Evolutionary conservation across 2,113 vertebrate genomes (phyloP), one percentile per base, ranked within the genome.

Genomic region (Anthoscopus minutus): DNA sequence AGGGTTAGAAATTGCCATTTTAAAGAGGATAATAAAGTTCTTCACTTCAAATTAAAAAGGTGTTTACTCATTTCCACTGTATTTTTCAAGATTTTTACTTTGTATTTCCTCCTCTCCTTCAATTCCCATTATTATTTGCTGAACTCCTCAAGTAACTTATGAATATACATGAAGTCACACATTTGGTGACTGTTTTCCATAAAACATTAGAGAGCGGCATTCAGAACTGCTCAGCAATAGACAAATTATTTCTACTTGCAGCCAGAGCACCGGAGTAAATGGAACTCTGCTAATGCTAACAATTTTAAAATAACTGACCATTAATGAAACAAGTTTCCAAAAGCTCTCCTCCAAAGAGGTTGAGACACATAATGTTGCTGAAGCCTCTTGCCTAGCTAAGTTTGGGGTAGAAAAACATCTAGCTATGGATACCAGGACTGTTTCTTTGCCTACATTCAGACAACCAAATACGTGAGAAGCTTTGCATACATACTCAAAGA

Each of bases 361-460:
- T 54, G 47, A 80, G 45, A 30, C 9, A 15, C 0, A 0, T 31
- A 42, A 12, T 12, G 10, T 6, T 54, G 25, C 23, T 54, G 65
- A 74, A 85, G 22, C 9, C 11, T 62, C 31, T 45, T 53, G 20
- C 28, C 38, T 58, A n/a, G 30, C 15, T 45, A 24, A 38, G 35
- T 27, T 3, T 54, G 30, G 30, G 50, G 10, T 6, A 50, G 31
- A 54, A 57, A 73, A 86, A 25, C 16, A 20, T 57, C 20, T 31
- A 72, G 23, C 12, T 31, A 48, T 0, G 0, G 45, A 33, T 20
- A 47, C 5, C 42, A 48, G 15, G 17, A 25, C 13, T 58, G 19
- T 19, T 84, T 53, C 33, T 58, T 38, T 50, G 47, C 48, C 54
- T 78, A 18, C 38, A 57, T 77, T 83, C 35, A 61, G 40, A 23